These are phyloP conservation scores for Pseudorectes ferrugineus DNA, from an alignment of 2,113 vertebrate genomes.

Conservation along the genomic window DNA sequence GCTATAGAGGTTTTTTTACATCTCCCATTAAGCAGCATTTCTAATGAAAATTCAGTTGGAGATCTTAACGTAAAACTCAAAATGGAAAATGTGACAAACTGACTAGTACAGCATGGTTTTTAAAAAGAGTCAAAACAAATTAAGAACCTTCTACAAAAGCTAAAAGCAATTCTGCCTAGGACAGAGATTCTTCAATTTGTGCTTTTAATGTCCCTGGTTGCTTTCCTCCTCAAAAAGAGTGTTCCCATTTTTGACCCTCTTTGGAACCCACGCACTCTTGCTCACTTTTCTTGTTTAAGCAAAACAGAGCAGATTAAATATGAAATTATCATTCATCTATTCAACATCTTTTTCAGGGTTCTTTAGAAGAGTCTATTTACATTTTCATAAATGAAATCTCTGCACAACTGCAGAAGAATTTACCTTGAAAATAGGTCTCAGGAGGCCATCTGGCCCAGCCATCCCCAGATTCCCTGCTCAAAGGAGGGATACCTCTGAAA, in stretches of 20 bases:
- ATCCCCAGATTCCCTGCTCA: neutral
- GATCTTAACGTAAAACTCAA: neutral
- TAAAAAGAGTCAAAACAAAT: neutral
- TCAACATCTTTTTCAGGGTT: neutral
- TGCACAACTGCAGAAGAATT: neutral
- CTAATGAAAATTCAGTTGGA: neutral
- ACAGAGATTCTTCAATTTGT: neutral
- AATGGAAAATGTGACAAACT: neutral
- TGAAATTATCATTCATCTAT: neutral
- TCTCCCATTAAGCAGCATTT: neutral
- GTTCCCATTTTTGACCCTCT: neutral
- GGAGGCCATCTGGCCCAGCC: neutral
- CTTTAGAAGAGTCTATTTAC: neutral
- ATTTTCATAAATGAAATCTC: neutral
- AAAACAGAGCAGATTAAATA: neutral
- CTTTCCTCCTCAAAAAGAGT: neutral
- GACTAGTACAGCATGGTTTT: neutral
- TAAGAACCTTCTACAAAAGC: neutral
- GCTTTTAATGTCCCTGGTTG: neutral
- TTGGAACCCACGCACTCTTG: neutral
- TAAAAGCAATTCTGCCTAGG: neutral
- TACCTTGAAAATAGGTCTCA: neutral
- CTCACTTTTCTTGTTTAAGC: neutral
- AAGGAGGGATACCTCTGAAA: neutral
- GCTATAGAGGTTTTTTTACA: neutral